These are phyloP conservation scores for Zaprionus davidi DNA, from an alignment of 1,140 invertebrate genomes.

Conservation along the genomic window DNA sequence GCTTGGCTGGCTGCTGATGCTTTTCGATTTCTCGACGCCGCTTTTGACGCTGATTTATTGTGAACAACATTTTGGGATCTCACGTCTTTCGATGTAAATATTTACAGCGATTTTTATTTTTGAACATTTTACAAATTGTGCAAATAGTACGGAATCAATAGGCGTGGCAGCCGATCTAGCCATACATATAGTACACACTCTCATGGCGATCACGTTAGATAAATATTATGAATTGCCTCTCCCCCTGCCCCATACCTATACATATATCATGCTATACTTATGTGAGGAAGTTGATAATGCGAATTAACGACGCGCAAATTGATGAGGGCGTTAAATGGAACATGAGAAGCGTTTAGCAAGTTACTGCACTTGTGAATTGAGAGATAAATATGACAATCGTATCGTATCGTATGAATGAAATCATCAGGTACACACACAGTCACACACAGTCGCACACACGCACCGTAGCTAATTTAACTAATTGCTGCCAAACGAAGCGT, in stretches of 20 bases:
- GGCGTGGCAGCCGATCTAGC: slow-evolving; percentile 23
- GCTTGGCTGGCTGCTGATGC: slow-evolving; percentile 11
- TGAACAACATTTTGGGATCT: slow-evolving; percentile 21
- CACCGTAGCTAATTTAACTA: slow-evolving; percentile 42
- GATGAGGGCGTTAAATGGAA: slow-evolving; percentile 52
- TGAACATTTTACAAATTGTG: slow-evolving; percentile 63
- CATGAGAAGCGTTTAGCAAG: slow-evolving; percentile 50
- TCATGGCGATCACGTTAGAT: slow-evolving; percentile 60
- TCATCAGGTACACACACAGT: slow-evolving; percentile 36
- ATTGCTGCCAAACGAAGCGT: slow-evolving; percentile 70
- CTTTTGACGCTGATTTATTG: slow-evolving; percentile 45
- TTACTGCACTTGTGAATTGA: slow-evolving; percentile 36
- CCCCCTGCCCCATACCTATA: not conserved
- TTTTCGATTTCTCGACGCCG: slow-evolving; percentile 3
- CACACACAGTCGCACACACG: slow-evolving; percentile 3
- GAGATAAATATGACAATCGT: slow-evolving; percentile 14
- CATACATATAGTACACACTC: slow-evolving; percentile 18
- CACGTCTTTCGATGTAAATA: slow-evolving; percentile 70
- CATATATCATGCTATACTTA: slow-evolving; percentile 6
- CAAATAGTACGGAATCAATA: slow-evolving; percentile 17
- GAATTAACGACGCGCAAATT: slow-evolving; percentile 40
- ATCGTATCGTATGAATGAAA: slow-evolving; percentile 52
- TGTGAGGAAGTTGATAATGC: slow-evolving; percentile 40
- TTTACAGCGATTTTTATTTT: slow-evolving; percentile 73
- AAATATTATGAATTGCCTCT: slow-evolving; percentile 65